Evolutionary conservation across 2,113 vertebrate genomes (phyloP), one percentile per base, ranked within the genome.

Genomic region (Pterocles burchelli): DNA sequence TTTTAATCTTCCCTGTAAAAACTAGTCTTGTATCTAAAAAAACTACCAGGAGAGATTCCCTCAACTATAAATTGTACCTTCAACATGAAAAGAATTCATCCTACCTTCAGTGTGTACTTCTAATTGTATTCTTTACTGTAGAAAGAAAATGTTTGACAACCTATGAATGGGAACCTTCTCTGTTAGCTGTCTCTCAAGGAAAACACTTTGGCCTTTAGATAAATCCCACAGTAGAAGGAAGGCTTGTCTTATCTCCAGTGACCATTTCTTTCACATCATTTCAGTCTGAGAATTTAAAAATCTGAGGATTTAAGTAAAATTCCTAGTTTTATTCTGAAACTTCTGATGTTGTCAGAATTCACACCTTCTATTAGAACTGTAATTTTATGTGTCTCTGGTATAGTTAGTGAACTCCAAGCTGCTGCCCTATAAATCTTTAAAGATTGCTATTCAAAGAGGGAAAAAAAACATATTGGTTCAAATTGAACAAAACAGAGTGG

Each of bases 381-480:
- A 95, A 96, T 96, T 94, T 96, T 63, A 96, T 95, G 94, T 96
- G 85, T 97, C 61, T 95, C 89, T 95, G 61, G 84, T 95, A 59
- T 85, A 96, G 96, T 88, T 89, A 97, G 94, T 95, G 96, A 96
- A 94, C 96, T 95, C 87, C 96, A 97, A 95, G 95, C 96, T 97
- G 96, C 87, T 96, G 93, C 94, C 96, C 95, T 97, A 95, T 81
- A 96, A 96, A 95, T 96, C 89, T 95, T 96, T 89, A 92, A 93
- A 97, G 80, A 89, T 92, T 96, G 86, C 33, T 95, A 16, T 89
- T 95, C 91, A 87, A 91, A 91, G 66, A 92, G 33, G 43, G 48
- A 92, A 71, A 70, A 83, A 89, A 76, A 89, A 90, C 3, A 16
- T 92, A 63, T 67, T 90, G 61, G 65, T 71, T 95, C 57, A 86